Evolutionary conservation across 1,140 invertebrate genomes (phyloP), one percentile per base, ranked within the genome.

Genomic region (Triops cancriformis): DNA sequence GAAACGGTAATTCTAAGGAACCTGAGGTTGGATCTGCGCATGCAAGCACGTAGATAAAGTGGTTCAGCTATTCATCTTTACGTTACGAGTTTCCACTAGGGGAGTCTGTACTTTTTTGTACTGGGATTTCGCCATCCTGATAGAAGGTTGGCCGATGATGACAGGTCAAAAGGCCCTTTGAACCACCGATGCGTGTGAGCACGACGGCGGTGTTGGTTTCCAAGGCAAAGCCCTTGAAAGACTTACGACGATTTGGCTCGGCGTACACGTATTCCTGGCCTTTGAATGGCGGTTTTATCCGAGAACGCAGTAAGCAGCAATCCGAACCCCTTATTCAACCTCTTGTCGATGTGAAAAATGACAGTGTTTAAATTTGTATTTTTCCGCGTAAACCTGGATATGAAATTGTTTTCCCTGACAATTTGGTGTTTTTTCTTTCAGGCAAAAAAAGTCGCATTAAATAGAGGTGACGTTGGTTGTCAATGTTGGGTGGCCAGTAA

Each of bases 71-170:
- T 64, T 64, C 51, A 64, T 23, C 51, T n/a, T n/a, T 10, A 64
- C 18, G 23, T 64, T n/a, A 64, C 18, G 18, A 45, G 6, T 64
- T 14, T 23, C 51, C 14, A 64, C 14, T 64, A 64, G 51, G 51
- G 51, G 51, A 64, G 51, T 64, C 51, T 64, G n/a, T 64, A 64
- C 51, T 64, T 64, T 64, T 64, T 64, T 64, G 51, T 64, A 23
- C 23, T 64, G 6, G 23, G 23, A 64, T 18, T 64, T 64, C 14
- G 51, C 51, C 51, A 64, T 64, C 51, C 10, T 64, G 51, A 64
- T 64, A 64, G 23, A 64, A 64, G 51, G 51, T 64, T 64, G 51
- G 51, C 18, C 51, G 18, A 64, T 64, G 51, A 64, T 64, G 51
- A 64, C 51, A 64, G 51, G 51, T 64, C 51, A 64, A 64, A 64